Evolutionary conservation across 1,140 invertebrate genomes (phyloP), one percentile per base, ranked within the genome.

Genomic region (Listronotus oregonensis): DNA sequence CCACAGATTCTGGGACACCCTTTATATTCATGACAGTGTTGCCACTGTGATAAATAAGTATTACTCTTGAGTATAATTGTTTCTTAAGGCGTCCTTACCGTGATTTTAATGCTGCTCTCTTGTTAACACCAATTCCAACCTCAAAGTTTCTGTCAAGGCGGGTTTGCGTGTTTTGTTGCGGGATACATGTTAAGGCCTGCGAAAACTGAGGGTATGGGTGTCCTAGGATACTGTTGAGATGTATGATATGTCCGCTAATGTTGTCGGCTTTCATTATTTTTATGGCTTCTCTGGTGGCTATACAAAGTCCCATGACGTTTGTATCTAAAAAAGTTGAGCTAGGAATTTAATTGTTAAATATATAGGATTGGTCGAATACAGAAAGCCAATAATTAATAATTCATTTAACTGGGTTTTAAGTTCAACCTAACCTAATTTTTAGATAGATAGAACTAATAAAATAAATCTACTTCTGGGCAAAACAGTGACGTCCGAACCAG

Each of bases 81-180:
- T 27, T 27, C 21, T 27, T 27, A 3, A 27, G 21, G 5, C 1
- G 21, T 27, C 21, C 47, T 27, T 46, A 67, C 66, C 43, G 66
- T 63, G 9, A 67, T 31, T 63, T 57, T 67, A 14, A 67, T 67
- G 10, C 43, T 58, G 17, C 42, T 44, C 4, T 14, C 42, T n/a
- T 44, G 42, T n/a, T n/a, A 4, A n/a, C 1, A 14, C 10, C 10
- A 63, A 17, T 42, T 68, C 66, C 27, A 34, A n/a, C 17, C 86
- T 77, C 7, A 91, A 72, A 0, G 86, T 83, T 62, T 88, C 83
- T 1, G 85, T 84, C 59, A 93, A 77, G 0, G 85, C 87, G 1
- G 84, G 1, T 92, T 75, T 0, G 87, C 90, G 78, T 84, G 84
- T 81, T 93, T 93, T 14, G 85, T 86, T 8, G 85, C 83, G 0